These are phyloP conservation scores for Scarus forsteni DNA, from an alignment of 2,797 vertebrate species.

Conservation along the genomic window DNA sequence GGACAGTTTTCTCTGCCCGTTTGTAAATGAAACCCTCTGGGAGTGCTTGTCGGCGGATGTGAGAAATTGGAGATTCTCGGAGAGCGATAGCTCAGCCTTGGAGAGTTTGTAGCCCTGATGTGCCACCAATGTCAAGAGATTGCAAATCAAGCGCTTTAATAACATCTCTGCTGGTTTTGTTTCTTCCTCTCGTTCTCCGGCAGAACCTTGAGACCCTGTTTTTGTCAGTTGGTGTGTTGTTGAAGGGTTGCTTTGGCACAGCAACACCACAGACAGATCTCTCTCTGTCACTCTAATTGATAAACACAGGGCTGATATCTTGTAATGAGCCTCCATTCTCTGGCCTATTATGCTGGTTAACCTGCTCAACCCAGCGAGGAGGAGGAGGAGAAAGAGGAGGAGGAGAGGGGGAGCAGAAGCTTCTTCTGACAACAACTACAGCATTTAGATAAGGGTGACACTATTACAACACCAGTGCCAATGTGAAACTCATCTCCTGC, in stretches of 20 bases:
- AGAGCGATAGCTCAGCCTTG: constrained; percentile 65
- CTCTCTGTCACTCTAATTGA: constrained; percentile 79
- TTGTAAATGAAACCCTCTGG: constrained; percentile 83
- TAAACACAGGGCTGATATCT: constrained; percentile 76
- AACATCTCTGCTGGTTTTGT: constrained; percentile 74
- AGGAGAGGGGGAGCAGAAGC: constrained; percentile 33
- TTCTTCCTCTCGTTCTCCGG: constrained; percentile 58
- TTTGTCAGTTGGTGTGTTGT: constrained; percentile 59
- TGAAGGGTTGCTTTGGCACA: constrained; percentile 53
- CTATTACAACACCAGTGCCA: constrained; percentile 34
- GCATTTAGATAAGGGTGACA: constrained; percentile 68
- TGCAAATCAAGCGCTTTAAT: constrained; percentile 84
- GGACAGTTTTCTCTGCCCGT: constrained; percentile 70
- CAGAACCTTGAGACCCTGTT: constrained; percentile 56
- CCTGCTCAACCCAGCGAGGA: constrained; percentile 68
- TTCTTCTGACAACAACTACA: constrained; percentile 73
- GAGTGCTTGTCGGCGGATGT: constrained; percentile 75
- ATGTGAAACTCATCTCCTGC: constrained; percentile 22
- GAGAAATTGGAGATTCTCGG: constrained; percentile 79
- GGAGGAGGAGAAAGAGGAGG: constrained; percentile 15
- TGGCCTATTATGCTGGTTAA: constrained; percentile 81
- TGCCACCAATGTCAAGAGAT: constrained; percentile 78
- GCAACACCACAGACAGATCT: constrained; percentile 49
- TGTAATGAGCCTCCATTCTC: constrained; percentile 80
- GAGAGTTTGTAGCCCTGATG: constrained; percentile 60